Evolutionary conservation across 2,113 vertebrate genomes (phyloP).

Genomic region (Dissostichus mawsoni): DNA sequence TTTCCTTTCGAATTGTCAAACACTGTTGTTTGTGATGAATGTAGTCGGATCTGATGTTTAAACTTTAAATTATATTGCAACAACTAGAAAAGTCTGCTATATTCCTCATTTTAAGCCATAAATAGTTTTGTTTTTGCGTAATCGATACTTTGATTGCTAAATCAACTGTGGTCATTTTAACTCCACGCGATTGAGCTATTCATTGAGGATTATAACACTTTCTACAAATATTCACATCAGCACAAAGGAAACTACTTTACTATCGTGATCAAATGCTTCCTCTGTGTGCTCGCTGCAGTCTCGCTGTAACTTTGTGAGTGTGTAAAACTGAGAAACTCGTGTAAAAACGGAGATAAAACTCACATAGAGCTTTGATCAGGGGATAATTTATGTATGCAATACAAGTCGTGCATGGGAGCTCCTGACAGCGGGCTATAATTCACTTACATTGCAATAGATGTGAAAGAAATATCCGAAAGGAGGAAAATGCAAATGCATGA

Average conservation of each 20-base stretch:
- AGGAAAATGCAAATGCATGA: slow-evolving; percentile 66
- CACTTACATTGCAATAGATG: slow-evolving; percentile 51
- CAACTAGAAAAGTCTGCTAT: neutral
- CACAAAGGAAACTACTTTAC: neutral
- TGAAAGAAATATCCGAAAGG: slow-evolving; percentile 54
- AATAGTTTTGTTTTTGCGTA: neutral
- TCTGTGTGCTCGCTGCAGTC: slow-evolving; percentile 22
- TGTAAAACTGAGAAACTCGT: slow-evolving; percentile 54
- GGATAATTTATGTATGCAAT: slow-evolving; percentile 64
- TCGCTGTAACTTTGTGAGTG: slow-evolving; percentile 45
- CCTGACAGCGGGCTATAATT: slow-evolving; percentile 64
- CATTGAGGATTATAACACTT: neutral
- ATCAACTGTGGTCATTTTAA: slow-evolving; percentile 10
- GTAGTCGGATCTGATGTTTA: neutral
- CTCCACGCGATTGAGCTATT: neutral
- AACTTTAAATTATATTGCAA: slow-evolving; percentile 4
- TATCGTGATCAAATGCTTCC: slow-evolving; percentile 3
- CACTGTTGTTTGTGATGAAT: slow-evolving; percentile 10
- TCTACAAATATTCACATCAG: neutral
- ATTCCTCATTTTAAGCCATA: neutral
- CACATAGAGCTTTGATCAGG: slow-evolving; percentile 60
- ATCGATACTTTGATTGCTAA: neutral
- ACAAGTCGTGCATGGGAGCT: slow-evolving; percentile 46
- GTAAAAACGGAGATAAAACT: slow-evolving; percentile 50
- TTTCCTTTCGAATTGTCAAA: slow-evolving; percentile 35